A percentile compares a stretch with the other conserved stretches of the same genome.
Evolutionary conservation across 2,113 vertebrate genomes (phyloP).

Genomic region (Chauna torquata): DNA sequence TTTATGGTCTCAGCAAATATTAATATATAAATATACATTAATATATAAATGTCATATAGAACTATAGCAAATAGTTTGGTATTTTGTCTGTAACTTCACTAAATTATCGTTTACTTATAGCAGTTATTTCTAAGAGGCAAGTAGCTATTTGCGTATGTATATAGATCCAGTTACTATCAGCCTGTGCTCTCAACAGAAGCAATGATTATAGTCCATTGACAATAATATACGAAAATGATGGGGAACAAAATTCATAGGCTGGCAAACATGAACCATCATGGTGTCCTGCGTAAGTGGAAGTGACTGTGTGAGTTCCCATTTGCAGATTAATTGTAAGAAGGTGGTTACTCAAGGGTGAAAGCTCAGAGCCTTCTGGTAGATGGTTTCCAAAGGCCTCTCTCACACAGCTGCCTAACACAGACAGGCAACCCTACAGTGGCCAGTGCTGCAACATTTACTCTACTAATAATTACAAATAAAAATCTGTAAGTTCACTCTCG

Average conservation of each 20-base stretch:
- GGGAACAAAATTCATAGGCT: background rate
- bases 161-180: background rate
- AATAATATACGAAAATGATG: background rate
- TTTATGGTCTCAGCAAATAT: too few species aligned
- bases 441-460: background rate
- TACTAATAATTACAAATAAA: background rate
- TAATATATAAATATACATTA: too few species aligned
- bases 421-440: background rate
- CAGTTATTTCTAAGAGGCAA: background rate
- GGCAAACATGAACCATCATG: background rate
- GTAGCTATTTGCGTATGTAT: background rate
- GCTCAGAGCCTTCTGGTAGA: background rate
- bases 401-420: background rate
- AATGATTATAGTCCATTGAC: background rate
- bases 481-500: background rate
- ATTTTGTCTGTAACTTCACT: background rate
- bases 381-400: background rate
- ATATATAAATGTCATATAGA: too few species aligned
- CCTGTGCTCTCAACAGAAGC: background rate
- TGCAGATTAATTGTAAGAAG: background rate
- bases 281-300: background rate
- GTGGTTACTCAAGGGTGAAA: background rate
- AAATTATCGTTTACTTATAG: background rate
- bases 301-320: background rate
- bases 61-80: background rate